Conservation (phyloP, 30 jellyfish, hydroid and myxozoan genomes). For the Catostylus mosaicus region DNA sequence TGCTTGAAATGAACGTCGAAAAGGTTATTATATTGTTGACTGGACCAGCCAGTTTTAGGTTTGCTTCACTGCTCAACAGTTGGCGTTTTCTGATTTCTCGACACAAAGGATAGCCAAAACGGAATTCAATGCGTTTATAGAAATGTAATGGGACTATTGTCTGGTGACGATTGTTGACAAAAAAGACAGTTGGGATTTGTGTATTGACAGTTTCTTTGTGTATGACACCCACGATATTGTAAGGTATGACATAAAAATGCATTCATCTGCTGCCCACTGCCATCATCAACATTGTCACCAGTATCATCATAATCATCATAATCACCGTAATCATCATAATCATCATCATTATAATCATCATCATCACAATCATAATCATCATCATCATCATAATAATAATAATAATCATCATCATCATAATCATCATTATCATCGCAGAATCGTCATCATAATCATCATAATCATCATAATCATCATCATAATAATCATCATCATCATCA, state of each 20-base stretch:
- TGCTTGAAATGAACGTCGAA: neutral
- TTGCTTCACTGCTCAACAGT: slow-evolving; percentile 7
- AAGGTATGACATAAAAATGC: neutral
- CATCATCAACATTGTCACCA: too few relatives aligned
- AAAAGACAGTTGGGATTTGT: neutral
- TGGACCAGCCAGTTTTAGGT: slow-evolving; percentile 31
- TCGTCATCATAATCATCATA: too few relatives aligned
- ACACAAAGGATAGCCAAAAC: neutral
- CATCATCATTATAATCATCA: too few relatives aligned
- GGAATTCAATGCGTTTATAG: neutral
- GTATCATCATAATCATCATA: too few relatives aligned
- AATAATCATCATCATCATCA: too few relatives aligned
- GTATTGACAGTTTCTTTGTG: neutral
- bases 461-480: too few relatives aligned
- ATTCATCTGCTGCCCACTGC: too few relatives aligned
- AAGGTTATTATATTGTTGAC: neutral
- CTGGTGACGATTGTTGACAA: slow-evolving; percentile 18
- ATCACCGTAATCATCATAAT: too few relatives aligned
- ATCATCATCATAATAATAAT: too few relatives aligned
- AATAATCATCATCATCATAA: too few relatives aligned
- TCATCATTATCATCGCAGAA: too few relatives aligned
- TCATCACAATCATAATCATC: too few relatives aligned
- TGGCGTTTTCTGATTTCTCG: neutral
- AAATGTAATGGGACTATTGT: neutral
- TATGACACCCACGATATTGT: neutral